Conservation (phyloP, 2,888 invertebrate genomes). For the Silvanus unidentatus region DNA sequence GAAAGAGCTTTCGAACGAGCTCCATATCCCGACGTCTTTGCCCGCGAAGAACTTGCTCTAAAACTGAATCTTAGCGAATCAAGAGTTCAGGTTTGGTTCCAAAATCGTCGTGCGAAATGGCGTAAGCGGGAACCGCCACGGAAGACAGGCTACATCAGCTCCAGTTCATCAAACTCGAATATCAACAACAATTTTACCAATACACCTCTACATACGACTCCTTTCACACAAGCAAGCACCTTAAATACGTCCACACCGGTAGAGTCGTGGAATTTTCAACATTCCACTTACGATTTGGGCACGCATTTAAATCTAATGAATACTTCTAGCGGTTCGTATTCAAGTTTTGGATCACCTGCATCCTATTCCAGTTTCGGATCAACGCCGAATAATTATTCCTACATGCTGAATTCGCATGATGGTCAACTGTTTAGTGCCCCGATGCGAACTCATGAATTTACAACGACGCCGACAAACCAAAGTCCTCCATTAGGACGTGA, state of each 20-base stretch:
- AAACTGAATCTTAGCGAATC: constrained; percentile 84
- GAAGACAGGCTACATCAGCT: constrained; percentile 75
- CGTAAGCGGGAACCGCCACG: constrained; percentile 89
- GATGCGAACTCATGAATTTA: constrained; percentile 54
- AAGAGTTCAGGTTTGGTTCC: constrained; percentile 75
- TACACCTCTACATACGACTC: constrained; percentile 48
- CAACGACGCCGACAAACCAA: constrained; percentile 51
- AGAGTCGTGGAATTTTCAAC: constrained; percentile 72
- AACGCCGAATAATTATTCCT: constrained; percentile 54
- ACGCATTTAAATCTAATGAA: constrained; percentile 70
- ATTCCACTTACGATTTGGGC: constrained; percentile 70
- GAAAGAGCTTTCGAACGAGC: constrained; percentile 92
- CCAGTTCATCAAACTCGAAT: constrained; percentile 63
- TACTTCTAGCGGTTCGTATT: constrained; percentile 56
- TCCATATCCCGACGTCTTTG: constrained; percentile 94
- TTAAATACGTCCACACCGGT: constrained; percentile 49
- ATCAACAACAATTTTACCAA: constrained; percentile 46
- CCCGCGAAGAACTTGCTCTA: constrained; percentile 86
- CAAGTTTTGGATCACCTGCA: constrained; percentile 55
- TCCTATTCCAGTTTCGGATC: constrained; percentile 61
- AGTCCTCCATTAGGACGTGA: constrained; percentile 61
- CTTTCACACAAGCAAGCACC: constrained; percentile 50
- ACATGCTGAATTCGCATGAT: constrained; percentile 68
- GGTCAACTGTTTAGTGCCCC: constrained; percentile 59
- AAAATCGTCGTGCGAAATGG: constrained; percentile 91